Base-by-base conservation (phyloP, 2,113 vertebrate genomes). In the Anarhynchus alexandrinus region DNA sequence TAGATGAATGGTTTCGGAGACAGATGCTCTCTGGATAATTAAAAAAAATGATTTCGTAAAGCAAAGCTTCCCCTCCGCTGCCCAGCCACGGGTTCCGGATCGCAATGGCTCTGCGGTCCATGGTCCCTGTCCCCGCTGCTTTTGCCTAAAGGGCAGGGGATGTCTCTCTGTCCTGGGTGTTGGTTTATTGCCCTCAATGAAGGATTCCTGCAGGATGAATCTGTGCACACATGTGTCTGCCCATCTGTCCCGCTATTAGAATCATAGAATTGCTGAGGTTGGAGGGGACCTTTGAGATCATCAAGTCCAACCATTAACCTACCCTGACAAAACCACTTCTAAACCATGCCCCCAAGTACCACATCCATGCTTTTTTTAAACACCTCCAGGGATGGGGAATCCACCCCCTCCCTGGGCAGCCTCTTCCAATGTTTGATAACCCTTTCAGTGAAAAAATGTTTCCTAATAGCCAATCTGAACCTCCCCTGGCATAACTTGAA, bases 51-150 rank as follows among this genome's bases (percentile, higher is more conserved):
- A 70, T 80, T 90, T 61, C 70, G 54, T 38, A 54, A 86, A 54
- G 58, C 36, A 57, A 89, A 80, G 22, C 25, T 64, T n/a, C 54
- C 27, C 59, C 34, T 82, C 15, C 0, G 1, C 47, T n/a, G 55
- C 36, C 13, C 32, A 34, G 36, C 61, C 55, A 34, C 1, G 0
- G 20, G 18, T 20, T 20, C 22, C 59, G 25, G 47, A 27, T 34
- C 0, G 1, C 36, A 9, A 14, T 7, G 12, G 54, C 18, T 62
- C 55, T 72, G 21, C 36, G 49, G 38, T 27, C 42, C 51, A 7
- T 0, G 2, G 15, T 40, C 62, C 40, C 13, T 30, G 14, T 9
- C 25, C 29, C 18, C 0, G 0, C 27, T 57, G 72, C 8, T 26
- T 22, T 30, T 67, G 38, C 49, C 52, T 29, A 23, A n/a, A 54